Evolutionary conservation across 2,888 invertebrate species (phyloP).

Genomic region (Heliconius aoede): DNA sequence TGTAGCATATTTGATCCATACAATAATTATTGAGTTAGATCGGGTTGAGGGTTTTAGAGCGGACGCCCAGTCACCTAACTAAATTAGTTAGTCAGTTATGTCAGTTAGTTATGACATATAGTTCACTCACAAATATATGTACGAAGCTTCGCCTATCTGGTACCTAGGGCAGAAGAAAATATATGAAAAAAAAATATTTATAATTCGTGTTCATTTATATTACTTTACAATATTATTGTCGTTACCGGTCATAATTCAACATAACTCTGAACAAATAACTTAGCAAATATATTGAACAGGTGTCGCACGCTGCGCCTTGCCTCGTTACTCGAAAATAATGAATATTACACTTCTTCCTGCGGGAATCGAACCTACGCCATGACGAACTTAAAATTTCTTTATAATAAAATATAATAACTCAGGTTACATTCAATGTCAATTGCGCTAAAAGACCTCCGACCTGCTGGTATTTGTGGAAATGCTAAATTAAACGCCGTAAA

Average conservation of each 20-base stretch:
- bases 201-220: neutral
- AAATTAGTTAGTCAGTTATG: constrained; percentile 44
- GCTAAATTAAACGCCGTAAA: constrained; percentile 34
- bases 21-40: constrained; percentile 13
- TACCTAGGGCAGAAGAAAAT: constrained; percentile 66
- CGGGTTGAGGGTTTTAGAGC: neutral
- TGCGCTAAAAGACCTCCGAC: constrained; percentile 31
- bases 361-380: too few relatives aligned
- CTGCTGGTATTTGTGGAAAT: constrained; percentile 39
- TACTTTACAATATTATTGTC: neutral
- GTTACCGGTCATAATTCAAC: neutral
- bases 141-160: constrained; percentile 57
- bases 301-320: too few relatives aligned
- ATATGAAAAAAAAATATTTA: constrained; percentile 36
- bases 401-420: constrained; percentile 15
- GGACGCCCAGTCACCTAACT: neutral
- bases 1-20: neutral
- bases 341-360: too few relatives aligned
- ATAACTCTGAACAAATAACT: too few relatives aligned
- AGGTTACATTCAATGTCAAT: constrained; percentile 26
- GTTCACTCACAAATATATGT: constrained; percentile 67
- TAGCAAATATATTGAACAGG: too few relatives aligned
- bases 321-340: too few relatives aligned
- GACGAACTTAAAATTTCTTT: neutral
- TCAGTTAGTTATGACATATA: constrained; percentile 53